Base-by-base conservation (phyloP, 2,888 invertebrate genomes). In the Scaeva pyrastri region DNA sequence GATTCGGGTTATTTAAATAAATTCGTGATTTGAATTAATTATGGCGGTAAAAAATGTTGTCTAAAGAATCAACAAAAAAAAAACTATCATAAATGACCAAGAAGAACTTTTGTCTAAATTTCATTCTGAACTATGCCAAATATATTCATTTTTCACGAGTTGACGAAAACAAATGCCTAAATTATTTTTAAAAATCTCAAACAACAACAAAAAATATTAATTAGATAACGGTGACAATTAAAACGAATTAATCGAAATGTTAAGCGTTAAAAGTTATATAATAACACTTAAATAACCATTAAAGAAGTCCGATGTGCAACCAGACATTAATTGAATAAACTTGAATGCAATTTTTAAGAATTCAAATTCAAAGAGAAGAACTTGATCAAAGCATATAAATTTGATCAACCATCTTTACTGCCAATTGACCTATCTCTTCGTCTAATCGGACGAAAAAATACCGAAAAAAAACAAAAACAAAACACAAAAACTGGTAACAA, bases 341-440 rank as follows among this genome's bases (percentile, higher is more conserved):
- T 55, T 75, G 70, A 82, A 76, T 71, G 39, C 50, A 68, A 1
- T 10, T 26, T 6, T 7, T 3, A 6, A 62, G 7, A 43, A 62
- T 1, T 31, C 11, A 16, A 41, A 14, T 4, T 43, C 23, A 45
- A 39, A 64, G 19, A 26, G 36, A 21, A 19, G n/a, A 50, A 68
- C 31, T 36, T 10, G 36, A 68, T 7, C 23, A 43, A 31, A 41
- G 48, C 39, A 55, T 23, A 19, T 41, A n/a, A n/a, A n/a, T n/a
- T n/a, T n/a, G n/a, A 70, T 73, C 62, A 68, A 74, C 50, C 78
- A 78, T 56, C 66, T 50, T 71, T 26, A 39, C 21, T 76, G 56
- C 82, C 82, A 77, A 77, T 83, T 78, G 83, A 84, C 83, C 78
- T 74, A 84, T 71, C 83, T 78, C 70, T 26, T 23, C 21, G 10